phyloP scores from a whole-genome alignment of 1,140 invertebrate species.

The Drosophila parabipectinata region DNA sequence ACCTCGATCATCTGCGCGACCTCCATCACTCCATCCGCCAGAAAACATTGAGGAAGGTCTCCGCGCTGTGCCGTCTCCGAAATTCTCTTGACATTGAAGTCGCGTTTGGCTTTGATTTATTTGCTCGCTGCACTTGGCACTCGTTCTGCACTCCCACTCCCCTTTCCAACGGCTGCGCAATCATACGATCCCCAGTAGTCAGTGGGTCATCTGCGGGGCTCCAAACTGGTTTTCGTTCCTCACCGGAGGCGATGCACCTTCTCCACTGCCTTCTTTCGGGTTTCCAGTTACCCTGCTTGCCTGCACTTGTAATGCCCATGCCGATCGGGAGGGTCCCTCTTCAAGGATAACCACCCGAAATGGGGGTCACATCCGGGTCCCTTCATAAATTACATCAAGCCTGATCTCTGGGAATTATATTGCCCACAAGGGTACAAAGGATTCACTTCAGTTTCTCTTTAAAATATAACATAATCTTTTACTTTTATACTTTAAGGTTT shows the following conservation, averaged over 20 bases:
- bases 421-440: too few relatives aligned
- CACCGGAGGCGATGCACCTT: conserved; percentile 19
- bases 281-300: background rate
- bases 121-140: conserved; percentile 18
- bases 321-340: background rate
- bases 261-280: conserved; percentile 14
- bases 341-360: background rate
- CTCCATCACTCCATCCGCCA: background rate
- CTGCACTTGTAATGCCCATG: background rate
- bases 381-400: too few relatives aligned
- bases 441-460: too few relatives aligned
- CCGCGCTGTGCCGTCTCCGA: conserved; percentile 21
- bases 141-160: background rate
- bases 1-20: background rate
- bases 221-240: conserved; percentile 32
- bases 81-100: conserved; percentile 58
- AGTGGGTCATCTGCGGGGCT: conserved; percentile 32
- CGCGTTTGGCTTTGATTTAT: conserved; percentile 24
- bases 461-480: too few relatives aligned
- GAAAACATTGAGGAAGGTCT: conserved; percentile 62
- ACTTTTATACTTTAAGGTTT: too few relatives aligned
- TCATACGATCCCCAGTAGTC: conserved; percentile 14
- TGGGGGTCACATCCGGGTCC: background rate
- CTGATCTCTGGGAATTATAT: too few relatives aligned
- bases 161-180: background rate